Conservation (phyloP, 2,888 invertebrate species). For the Hirtodrosophila alboralis region DNA sequence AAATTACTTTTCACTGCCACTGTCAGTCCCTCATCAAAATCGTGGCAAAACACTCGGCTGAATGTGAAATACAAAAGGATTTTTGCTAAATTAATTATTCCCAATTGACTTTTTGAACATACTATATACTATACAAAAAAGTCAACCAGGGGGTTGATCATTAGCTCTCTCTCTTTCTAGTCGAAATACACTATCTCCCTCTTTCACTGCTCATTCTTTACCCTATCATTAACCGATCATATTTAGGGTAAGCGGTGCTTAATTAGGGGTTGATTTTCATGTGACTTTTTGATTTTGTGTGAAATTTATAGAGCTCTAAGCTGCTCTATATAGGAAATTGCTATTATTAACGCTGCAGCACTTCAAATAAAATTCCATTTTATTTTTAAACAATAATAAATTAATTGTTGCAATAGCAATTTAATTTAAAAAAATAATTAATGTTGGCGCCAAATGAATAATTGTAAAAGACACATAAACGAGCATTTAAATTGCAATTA, state of each 20-base stretch:
- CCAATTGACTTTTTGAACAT: constrained; percentile 74
- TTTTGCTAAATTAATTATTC: constrained; percentile 77
- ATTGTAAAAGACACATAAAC: constrained; percentile 26
- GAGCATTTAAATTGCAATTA: constrained; percentile 71
- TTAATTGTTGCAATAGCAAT: too few species aligned
- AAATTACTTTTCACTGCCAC: constrained; percentile 80
- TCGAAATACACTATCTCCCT: neutral
- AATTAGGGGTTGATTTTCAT: constrained; percentile 69
- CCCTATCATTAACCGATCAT: constrained; percentile 78
- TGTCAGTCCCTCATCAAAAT: constrained; percentile 81
- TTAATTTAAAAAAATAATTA: constrained; percentile 25
- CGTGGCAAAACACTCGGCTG: constrained; percentile 72
- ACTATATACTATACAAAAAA: too few species aligned
- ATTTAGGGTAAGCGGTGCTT: constrained; percentile 68
- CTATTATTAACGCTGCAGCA: constrained; percentile 51
- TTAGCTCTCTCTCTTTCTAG: constrained; percentile 1
- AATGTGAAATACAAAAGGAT: constrained; percentile 63
- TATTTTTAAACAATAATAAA: too few species aligned
- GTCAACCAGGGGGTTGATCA: constrained; percentile 58
- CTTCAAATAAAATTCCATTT: constrained; percentile 39
- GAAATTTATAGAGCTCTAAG: constrained; percentile 32
- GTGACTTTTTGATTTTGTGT: constrained; percentile 49
- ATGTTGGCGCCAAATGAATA: constrained; percentile 47
- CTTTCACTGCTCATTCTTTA: constrained; percentile 32
- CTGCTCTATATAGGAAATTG: constrained; percentile 5